A percentile compares a stretch with the other conserved stretches of the same genome.
These are phyloP conservation scores for Nipponacmea schrenckii DNA, from an alignment of 2,888 invertebrate genomes.

Conservation along the genomic window DNA sequence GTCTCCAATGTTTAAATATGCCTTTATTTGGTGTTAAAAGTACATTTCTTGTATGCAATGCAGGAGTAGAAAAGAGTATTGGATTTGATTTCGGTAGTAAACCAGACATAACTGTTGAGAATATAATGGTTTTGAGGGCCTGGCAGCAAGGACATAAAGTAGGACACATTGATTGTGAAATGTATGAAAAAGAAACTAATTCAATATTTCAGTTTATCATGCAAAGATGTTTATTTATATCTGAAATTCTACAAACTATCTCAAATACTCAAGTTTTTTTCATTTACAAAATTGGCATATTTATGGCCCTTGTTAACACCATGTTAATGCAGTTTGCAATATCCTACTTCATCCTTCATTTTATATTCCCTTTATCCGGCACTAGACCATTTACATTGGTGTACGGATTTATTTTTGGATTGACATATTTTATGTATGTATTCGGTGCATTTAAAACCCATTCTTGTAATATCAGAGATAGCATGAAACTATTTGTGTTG, in stretches of 20 bases:
- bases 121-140: slow-evolving; percentile 53
- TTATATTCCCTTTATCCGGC: slow-evolving; percentile 49
- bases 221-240: slow-evolving; percentile 55
- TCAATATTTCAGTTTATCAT: slow-evolving; percentile 50
- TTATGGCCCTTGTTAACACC: no score
- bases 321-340: slow-evolving; percentile 19
- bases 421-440: slow-evolving; percentile 49
- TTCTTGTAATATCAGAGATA: no score
- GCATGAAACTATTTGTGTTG: no score
- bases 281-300: slow-evolving; percentile 32
- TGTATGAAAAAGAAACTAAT: slow-evolving; percentile 58
- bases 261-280: slow-evolving; percentile 45
- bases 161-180: slow-evolving; percentile 58
- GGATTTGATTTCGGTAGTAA: slow-evolving; percentile 53
- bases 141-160: slow-evolving; percentile 53
- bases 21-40: slow-evolving; percentile 61
- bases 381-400: slow-evolving; percentile 36
- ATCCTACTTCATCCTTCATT: slow-evolving; percentile 39
- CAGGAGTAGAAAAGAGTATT: slow-evolving; percentile 48
- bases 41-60: slow-evolving; percentile 55
- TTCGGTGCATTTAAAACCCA: slow-evolving; percentile 49
- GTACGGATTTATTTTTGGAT: slow-evolving; percentile 46
- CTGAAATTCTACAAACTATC: slow-evolving; percentile 51
- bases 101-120: slow-evolving; percentile 53
- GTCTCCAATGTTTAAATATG: slow-evolving; percentile 44